Evolutionary conservation across 1,140 invertebrate genomes (phyloP).

Genomic region (Lineus longissimus): DNA sequence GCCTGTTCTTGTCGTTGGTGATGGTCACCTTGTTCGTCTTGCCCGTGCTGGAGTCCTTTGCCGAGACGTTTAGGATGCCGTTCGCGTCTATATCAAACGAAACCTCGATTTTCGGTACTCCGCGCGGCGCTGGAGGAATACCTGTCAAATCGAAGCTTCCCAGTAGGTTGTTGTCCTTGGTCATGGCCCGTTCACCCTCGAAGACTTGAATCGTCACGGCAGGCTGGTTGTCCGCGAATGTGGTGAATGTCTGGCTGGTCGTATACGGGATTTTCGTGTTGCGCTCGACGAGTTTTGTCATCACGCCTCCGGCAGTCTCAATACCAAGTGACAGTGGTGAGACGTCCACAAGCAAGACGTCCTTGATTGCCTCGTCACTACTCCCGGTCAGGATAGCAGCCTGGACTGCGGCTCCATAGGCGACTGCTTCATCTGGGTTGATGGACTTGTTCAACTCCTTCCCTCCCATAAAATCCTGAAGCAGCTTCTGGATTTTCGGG

Average conservation of each 20-base stretch:
- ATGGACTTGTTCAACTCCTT: too few relatives aligned
- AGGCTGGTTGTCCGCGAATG: too few relatives aligned
- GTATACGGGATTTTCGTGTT: too few relatives aligned
- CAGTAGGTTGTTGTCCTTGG: too few relatives aligned
- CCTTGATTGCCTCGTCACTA: constrained; percentile 33
- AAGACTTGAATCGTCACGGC: too few relatives aligned
- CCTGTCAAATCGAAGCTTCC: too few relatives aligned
- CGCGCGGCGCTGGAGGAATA: too few relatives aligned
- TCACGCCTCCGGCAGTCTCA: constrained; percentile 66
- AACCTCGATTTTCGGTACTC: too few relatives aligned
- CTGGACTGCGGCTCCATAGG: constrained; percentile 65
- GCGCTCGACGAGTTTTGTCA: constrained; percentile 44
- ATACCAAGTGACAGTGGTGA: constrained; percentile 48
- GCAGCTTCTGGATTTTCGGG: constrained; percentile 89
- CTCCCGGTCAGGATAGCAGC: constrained; percentile 53
- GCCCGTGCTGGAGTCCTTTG: constrained; percentile 65
- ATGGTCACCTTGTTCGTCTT: constrained; percentile 76
- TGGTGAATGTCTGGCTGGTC: too few relatives aligned
- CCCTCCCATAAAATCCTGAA: constrained; percentile 90
- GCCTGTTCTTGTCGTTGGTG: constrained; percentile 60
- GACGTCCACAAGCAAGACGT: constrained; percentile 45
- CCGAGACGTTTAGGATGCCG: too few relatives aligned
- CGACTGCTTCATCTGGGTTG: constrained; percentile 82
- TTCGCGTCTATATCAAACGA: too few relatives aligned
- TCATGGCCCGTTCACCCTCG: too few relatives aligned